Evolutionary conservation across 2,888 invertebrate genomes (phyloP).

Genomic region (Psylliodes chrysocephalus): DNA sequence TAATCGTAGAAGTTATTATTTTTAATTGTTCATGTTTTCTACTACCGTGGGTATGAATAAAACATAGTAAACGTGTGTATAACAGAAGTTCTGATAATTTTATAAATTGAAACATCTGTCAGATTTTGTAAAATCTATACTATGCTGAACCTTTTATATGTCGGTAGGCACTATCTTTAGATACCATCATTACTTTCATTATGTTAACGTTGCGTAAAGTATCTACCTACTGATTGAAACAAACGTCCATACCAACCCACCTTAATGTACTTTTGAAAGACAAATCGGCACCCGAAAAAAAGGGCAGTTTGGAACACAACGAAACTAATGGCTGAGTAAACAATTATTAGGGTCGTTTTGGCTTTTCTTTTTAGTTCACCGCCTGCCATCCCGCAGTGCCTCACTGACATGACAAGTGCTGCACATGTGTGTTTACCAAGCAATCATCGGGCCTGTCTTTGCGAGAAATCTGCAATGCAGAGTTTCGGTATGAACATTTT

Average conservation of each 20-base stretch:
- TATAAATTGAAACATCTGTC: too few species aligned
- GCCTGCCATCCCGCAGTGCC: slow-evolving; percentile 46
- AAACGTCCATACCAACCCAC: not conserved
- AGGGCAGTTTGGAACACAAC: slow-evolving; percentile 19
- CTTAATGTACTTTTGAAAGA: slow-evolving; percentile 1
- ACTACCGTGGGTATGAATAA: too few species aligned
- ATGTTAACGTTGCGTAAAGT: too few species aligned
- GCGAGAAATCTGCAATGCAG: slow-evolving; percentile 2
- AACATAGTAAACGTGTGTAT: too few species aligned
- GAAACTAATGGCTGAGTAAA: slow-evolving; percentile 61
- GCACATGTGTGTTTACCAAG: slow-evolving; percentile 61
- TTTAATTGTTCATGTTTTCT: too few species aligned
- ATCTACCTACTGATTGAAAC: slow-evolving; percentile 1
- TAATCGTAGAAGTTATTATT: too few species aligned
- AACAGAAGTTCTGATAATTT: too few species aligned
- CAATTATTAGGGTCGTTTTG: slow-evolving; percentile 56
- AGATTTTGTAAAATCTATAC: not conserved
- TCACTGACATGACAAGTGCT: slow-evolving; percentile 58
- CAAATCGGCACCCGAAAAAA: not conserved
- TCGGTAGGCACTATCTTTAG: not conserved
- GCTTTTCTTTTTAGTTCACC: slow-evolving; percentile 41
- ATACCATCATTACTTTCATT: slow-evolving; percentile 2
- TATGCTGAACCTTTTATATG: not conserved
- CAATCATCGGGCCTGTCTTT: slow-evolving; percentile 3
- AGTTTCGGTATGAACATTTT: too few species aligned